A percentile compares a stretch with the other conserved stretches of the same genome.
These are phyloP conservation scores for Jacana jacana DNA, from an alignment of 2,113 vertebrate species.

Conservation along the genomic window DNA sequence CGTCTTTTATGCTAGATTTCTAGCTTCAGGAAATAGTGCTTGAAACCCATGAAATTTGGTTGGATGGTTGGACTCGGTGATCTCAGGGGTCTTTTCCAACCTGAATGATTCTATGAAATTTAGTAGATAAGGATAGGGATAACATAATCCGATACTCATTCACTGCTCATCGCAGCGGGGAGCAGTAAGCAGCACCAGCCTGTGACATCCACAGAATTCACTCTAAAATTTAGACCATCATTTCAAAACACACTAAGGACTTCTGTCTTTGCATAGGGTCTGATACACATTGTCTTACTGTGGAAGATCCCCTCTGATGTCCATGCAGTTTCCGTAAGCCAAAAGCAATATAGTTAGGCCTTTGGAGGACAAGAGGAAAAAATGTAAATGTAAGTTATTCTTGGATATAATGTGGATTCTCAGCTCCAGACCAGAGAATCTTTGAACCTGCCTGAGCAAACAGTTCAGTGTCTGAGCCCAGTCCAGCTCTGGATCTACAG, in stretches of 20 bases:
- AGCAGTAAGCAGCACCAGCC: not conserved
- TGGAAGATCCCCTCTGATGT: constrained; percentile 5
- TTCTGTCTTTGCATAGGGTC: not conserved
- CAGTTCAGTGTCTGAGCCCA: not conserved
- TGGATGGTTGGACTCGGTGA: no score
- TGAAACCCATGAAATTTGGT: not conserved
- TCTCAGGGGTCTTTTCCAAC: no score
- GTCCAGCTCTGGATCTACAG: not conserved
- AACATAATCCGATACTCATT: not conserved
- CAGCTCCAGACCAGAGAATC: not conserved
- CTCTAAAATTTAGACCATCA: not conserved
- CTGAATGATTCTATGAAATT: no score
- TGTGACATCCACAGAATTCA: not conserved
- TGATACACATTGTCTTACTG: not conserved
- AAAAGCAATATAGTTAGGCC: not conserved
- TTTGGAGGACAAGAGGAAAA: not conserved
- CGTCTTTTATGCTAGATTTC: not conserved
- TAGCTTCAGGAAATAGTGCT: constrained; percentile 12
- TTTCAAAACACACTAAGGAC: not conserved
- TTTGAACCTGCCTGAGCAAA: constrained; percentile 7
- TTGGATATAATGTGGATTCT: not conserved
- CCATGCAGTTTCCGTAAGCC: not conserved
- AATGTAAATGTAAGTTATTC: not conserved
- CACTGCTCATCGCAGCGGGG: not conserved
- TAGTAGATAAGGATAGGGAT: not conserved